phyloP scores from a whole-genome alignment of 2,888 invertebrate species.

The Pimpla rufipes region DNA sequence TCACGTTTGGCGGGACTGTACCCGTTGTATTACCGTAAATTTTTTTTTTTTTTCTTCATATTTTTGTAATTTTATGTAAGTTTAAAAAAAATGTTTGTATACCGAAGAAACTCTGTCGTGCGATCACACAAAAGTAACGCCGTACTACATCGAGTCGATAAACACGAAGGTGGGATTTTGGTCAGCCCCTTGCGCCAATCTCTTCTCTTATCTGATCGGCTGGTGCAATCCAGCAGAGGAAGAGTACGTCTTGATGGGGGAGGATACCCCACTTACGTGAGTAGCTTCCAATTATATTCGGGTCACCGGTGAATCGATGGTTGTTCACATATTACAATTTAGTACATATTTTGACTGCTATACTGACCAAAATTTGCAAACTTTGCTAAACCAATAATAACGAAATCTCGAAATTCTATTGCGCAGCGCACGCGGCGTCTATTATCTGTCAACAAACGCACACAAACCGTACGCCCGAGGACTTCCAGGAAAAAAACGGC shows the following conservation, averaged over 20 bases:
- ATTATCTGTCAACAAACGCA: conserved; percentile 94
- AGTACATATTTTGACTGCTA: not conserved
- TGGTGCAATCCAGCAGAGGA: conserved; percentile 93
- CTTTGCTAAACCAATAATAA: not conserved
- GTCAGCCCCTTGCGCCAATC: conserved; percentile 93
- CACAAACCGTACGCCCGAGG: conserved; percentile 95
- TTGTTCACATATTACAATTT: not conserved
- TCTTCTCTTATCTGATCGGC: conserved; percentile 93
- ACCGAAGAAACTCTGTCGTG: conserved; percentile 93
- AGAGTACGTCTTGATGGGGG: conserved; percentile 95
- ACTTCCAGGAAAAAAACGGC: conserved; percentile 89
- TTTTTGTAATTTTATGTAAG: not conserved
- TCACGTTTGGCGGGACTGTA: too few species aligned
- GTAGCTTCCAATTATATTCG: conserved; percentile 74
- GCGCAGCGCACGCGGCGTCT: conserved; percentile 93
- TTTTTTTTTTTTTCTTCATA: conserved; percentile 12
- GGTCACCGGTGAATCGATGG: not conserved
- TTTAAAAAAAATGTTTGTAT: conserved; percentile 46
- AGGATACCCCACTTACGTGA: conserved; percentile 92
- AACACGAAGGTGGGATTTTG: conserved; percentile 93
- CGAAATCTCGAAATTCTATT: conserved; percentile 21
- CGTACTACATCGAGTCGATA: conserved; percentile 96
- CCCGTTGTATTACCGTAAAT: too few species aligned
- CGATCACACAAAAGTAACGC: conserved; percentile 96
- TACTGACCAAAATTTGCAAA: not conserved